Evolutionary conservation across 2,113 vertebrate species (phyloP), one percentile per base, ranked within the genome.

Genomic region (Plecotus auritus): DNA sequence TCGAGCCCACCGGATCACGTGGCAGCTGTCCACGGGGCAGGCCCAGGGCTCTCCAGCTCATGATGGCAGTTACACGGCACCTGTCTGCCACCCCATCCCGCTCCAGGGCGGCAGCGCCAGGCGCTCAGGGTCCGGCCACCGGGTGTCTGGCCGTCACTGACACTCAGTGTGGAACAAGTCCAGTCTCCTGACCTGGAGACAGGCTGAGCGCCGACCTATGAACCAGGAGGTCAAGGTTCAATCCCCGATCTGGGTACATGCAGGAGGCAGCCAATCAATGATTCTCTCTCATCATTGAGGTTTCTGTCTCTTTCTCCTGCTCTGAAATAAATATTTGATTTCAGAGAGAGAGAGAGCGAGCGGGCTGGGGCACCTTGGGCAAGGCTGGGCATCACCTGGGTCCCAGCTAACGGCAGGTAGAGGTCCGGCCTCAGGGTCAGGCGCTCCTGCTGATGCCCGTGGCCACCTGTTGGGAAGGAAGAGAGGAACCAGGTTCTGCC

Each of bases 321-420:
- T 54, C 18, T 54, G 51, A 54, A 54, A 54, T 54, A 54, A 54
- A 20, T 54, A 20, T 54, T 8, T 54, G 51, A 54, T 54, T 54
- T 54, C 51, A 20, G 13, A 16, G 51, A 20, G 18, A 7, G 51
- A 7, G 51, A 4, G 47, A 49, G 47, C 2, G 12, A 16, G 47
- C 0, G 51, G 1, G 51, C 51, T 1, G 7, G 51, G 51, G 7
- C 51, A 22, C 56, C 18, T 0, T 0, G 0, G 66, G 40, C 26
- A 82, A 42, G 40, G n/a, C 42, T 20, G 30, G 47, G 47, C 14
- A n/a, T 35, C 32, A 20, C 30, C 14, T 22, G 8, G 18, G 35
- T 54, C 30, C 70, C 86, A 18, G 17, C 4, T 54, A 32, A 67
- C 1, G 14, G 9, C 8, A 26, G 30, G 47, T 2, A n/a, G 40